Percentiles rank a stretch among this genome's conserved stretches.
phyloP scores from a whole-genome alignment of 2,888 invertebrate species.

The Endotricha flammealis region DNA sequence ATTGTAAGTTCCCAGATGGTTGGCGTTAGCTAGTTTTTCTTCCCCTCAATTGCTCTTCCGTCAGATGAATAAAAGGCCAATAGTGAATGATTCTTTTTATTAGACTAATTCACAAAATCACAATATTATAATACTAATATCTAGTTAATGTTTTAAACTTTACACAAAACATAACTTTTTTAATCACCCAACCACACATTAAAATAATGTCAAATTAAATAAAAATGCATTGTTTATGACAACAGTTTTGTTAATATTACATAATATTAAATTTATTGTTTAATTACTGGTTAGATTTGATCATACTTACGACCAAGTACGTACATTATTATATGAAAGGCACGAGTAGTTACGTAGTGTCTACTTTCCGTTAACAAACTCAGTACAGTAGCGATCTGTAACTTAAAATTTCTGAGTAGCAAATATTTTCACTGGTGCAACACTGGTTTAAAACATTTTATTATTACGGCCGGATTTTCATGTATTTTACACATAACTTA shows the following conservation, averaged over 20 bases:
- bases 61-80: constrained; percentile 29
- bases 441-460: too few relatives aligned
- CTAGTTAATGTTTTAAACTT: constrained; percentile 34
- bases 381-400: too few relatives aligned
- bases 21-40: too few relatives aligned
- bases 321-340: neutral
- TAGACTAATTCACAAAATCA: constrained; percentile 46
- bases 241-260: constrained; percentile 33
- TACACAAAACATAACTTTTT: constrained; percentile 43
- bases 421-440: too few relatives aligned
- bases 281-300: too few relatives aligned
- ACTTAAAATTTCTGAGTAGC: too few relatives aligned
- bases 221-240: constrained; percentile 65
- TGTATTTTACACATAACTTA: too few relatives aligned
- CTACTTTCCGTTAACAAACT: too few relatives aligned
- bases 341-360: neutral
- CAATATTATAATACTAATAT: constrained; percentile 30
- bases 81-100: constrained; percentile 29
- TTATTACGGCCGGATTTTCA: too few relatives aligned
- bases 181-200: constrained; percentile 23
- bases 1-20: too few relatives aligned
- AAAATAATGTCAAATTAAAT: constrained; percentile 35
- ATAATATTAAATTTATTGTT: neutral
- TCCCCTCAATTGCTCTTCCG: too few relatives aligned
- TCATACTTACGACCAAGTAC: too few relatives aligned